Evolutionary conservation across 2,113 vertebrate genomes (phyloP).

Genomic region (Pachyramphus minor): DNA sequence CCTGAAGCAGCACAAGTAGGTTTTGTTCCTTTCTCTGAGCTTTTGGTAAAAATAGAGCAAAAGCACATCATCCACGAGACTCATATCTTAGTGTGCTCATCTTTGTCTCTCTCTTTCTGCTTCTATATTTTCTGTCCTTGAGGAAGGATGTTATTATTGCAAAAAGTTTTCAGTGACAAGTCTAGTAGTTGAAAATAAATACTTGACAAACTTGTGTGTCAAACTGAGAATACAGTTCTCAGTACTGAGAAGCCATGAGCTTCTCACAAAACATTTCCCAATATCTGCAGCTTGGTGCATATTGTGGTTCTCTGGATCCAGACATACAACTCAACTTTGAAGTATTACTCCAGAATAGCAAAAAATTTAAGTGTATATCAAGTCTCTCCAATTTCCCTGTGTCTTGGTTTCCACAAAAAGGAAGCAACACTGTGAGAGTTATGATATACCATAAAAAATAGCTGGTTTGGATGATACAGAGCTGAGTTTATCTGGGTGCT

Average conservation of each 20-base stretch:
- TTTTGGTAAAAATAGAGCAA: conserved; percentile 38
- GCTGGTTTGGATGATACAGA: background rate
- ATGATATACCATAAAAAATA: background rate
- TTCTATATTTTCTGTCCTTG: conserved; percentile 19
- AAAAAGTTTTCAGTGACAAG: background rate
- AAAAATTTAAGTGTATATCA: background rate
- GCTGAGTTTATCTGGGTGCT: background rate
- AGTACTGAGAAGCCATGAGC: background rate
- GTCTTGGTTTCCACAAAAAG: background rate
- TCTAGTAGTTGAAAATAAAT: background rate
- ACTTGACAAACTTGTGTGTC: background rate
- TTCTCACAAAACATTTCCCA: background rate
- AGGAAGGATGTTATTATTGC: background rate
- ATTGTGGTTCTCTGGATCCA: background rate
- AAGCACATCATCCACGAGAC: background rate
- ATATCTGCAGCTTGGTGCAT: background rate
- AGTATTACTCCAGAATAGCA: background rate
- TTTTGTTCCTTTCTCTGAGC: conserved; percentile 32
- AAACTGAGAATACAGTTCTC: background rate
- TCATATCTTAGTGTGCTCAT: background rate
- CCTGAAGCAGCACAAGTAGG: conserved; percentile 8
- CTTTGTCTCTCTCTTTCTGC: background rate
- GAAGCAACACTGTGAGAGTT: background rate
- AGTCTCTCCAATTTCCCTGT: background rate
- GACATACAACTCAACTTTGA: background rate